phyloP scores from a whole-genome alignment of 2,797 vertebrate species.

The Myotis vivesi region DNA sequence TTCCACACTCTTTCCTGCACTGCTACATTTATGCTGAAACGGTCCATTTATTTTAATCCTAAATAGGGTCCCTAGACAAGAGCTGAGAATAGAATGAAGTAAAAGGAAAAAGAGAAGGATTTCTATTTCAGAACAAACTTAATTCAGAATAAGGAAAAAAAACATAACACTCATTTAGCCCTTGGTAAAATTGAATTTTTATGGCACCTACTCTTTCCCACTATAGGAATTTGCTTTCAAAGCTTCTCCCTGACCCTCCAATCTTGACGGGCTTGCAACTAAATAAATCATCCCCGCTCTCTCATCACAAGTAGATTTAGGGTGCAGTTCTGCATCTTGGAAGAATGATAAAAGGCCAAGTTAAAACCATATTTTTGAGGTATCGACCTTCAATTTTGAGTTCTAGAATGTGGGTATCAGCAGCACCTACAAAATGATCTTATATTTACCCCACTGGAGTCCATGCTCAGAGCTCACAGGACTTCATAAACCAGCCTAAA shows the following conservation, averaged over 20 bases:
- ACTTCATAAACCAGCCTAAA: background rate
- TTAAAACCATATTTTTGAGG: background rate
- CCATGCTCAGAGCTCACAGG: rapidly evolving
- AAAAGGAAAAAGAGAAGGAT: slow-evolving; percentile 63
- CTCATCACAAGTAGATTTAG: background rate
- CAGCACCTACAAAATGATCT: background rate
- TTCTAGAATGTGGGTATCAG: background rate
- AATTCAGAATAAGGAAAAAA: slow-evolving; percentile 52
- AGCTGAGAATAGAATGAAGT: slow-evolving; percentile 65
- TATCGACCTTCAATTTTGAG: background rate
- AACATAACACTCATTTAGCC: slow-evolving; percentile 17
- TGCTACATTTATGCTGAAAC: slow-evolving; percentile 78
- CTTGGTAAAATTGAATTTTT: slow-evolving; percentile 61
- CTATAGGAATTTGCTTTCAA: slow-evolving; percentile 39
- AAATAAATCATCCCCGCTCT: slow-evolving; percentile 12
- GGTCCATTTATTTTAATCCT: slow-evolving; percentile 81
- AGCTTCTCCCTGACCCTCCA: background rate
- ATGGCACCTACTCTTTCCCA: background rate
- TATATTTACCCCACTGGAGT: background rate
- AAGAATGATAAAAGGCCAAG: background rate
- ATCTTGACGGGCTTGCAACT: background rate
- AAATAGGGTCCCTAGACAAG: slow-evolving; percentile 77
- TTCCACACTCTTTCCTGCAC: slow-evolving; percentile 73
- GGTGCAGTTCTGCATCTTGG: background rate
- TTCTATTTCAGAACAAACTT: slow-evolving; percentile 74